These are phyloP conservation scores for Agonopterix alstromeriana DNA, from an alignment of 2,888 invertebrate species.

Conservation along the genomic window DNA sequence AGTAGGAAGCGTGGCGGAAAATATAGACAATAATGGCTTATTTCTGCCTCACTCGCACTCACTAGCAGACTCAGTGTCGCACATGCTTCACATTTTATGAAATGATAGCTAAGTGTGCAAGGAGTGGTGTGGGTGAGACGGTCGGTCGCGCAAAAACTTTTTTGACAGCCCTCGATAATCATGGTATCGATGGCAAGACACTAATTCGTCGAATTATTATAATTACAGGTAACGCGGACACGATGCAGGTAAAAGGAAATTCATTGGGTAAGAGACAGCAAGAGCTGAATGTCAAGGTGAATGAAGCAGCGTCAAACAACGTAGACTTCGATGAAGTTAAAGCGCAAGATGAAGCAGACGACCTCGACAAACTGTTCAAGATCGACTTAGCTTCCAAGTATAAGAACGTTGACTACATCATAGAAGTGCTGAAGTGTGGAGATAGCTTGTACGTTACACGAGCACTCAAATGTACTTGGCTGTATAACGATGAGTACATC, in stretches of 20 bases:
- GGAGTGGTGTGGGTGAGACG: no score
- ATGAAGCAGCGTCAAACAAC: conserved; percentile 18
- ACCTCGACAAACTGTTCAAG: conserved; percentile 44
- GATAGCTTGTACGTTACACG: conserved; percentile 41
- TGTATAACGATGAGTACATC: conserved; percentile 32
- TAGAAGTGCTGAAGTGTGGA: conserved; percentile 41
- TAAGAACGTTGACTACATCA: conserved; percentile 37
- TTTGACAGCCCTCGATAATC: no score
- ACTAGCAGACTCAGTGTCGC: no score
- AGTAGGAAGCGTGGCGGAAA: no score
- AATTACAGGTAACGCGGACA: neutral
- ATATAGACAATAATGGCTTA: no score
- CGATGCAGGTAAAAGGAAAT: conserved; percentile 21
- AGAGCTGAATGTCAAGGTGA: conserved; percentile 33
- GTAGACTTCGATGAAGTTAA: conserved; percentile 26
- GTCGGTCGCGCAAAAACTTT: no score
- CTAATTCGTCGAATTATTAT: no score
- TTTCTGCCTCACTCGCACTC: no score
- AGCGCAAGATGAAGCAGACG: conserved; percentile 24
- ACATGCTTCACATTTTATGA: no score
- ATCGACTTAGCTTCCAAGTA: conserved; percentile 50
- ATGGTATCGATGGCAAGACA: no score
- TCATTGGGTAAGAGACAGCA: conserved; percentile 32
- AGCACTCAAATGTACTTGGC: conserved; percentile 43
- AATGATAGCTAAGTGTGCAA: no score